Base-by-base conservation (phyloP, 2,113 vertebrate species). In the Jaculus jaculus region DNA sequence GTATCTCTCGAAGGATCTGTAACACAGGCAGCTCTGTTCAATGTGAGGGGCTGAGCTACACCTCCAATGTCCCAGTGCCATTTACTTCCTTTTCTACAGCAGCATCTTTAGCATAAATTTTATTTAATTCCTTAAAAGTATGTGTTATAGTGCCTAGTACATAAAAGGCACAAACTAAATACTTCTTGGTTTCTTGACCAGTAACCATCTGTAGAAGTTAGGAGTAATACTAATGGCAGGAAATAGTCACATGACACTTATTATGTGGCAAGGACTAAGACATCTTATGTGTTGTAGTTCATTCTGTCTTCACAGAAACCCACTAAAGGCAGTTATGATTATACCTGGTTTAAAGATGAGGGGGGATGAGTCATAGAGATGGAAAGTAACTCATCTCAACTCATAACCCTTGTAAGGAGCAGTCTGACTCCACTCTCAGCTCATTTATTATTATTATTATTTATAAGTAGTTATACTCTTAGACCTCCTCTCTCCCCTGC, bases 1-100 rank as follows among this genome's bases (percentile, higher is more conserved):
- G 77, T 32, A 99, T 97, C 88, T 99, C 99, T 9, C 97, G 98
- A 84, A 99, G 97, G 80, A 99, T 98, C 99, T 99, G 18, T 81
- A 96, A 96, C 60, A 95, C 69, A 92, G 61, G 37, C 21, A 47
- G 32, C n/a, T 92, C 87, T 91, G 69, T 28, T 95, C 58, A 96
- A 58, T 9, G 51, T 26, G 30, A 63, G 65, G 18, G 77, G 5
- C 24, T 42, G 39, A 84, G 39, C 71, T 13, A 0, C 16, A 61
- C 15, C 28, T 60, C 37, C 51, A 51, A 21, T 6, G 28, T 75
- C 84, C 71, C 11, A 9, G 17, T 2, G 16, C 54, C 75, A 58
- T 47, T 63, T 20, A 54, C 34, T 68, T 74, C 42, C 12, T 82
- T 39, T 63, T 58, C 71, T 84, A 54, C 58, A 47, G 61, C 1